These are phyloP conservation scores for Columba livia DNA, from an alignment of 2,113 vertebrate genomes.

Conservation along the genomic window DNA sequence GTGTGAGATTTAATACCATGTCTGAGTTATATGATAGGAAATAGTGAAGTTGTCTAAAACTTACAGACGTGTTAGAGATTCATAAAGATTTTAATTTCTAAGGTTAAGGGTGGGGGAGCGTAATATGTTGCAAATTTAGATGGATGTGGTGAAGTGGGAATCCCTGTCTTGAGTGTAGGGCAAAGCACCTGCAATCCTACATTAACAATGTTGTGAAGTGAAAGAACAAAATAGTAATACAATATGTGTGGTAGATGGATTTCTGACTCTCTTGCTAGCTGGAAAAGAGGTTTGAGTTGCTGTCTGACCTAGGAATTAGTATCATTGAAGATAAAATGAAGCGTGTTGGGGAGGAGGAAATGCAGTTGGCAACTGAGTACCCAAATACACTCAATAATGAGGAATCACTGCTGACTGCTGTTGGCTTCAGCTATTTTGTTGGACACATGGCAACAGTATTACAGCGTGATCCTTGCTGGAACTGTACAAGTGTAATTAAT, in stretches of 20 bases:
- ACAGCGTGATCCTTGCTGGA: background rate
- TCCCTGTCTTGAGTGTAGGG: background rate
- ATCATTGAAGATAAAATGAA: background rate
- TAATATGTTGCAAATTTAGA: background rate
- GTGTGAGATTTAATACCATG: background rate
- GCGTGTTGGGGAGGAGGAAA: background rate
- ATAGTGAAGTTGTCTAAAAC: background rate
- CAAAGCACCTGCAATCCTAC: background rate
- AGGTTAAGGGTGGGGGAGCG: background rate
- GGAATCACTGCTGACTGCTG: background rate
- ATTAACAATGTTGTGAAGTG: background rate
- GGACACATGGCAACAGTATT: background rate
- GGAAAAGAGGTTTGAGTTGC: background rate
- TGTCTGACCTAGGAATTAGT: background rate
- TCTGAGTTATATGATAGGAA: background rate
- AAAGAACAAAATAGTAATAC: background rate
- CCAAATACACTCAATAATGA: background rate
- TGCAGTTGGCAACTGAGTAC: background rate
- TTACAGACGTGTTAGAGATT: background rate
- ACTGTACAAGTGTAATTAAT: background rate
- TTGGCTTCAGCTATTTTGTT: background rate
- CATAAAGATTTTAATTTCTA: background rate
- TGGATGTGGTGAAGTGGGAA: background rate
- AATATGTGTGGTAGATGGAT: background rate
- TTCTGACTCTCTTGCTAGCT: background rate